Evolutionary conservation across 2,113 vertebrate genomes (phyloP).

Genomic region (Vombatus ursinus): DNA sequence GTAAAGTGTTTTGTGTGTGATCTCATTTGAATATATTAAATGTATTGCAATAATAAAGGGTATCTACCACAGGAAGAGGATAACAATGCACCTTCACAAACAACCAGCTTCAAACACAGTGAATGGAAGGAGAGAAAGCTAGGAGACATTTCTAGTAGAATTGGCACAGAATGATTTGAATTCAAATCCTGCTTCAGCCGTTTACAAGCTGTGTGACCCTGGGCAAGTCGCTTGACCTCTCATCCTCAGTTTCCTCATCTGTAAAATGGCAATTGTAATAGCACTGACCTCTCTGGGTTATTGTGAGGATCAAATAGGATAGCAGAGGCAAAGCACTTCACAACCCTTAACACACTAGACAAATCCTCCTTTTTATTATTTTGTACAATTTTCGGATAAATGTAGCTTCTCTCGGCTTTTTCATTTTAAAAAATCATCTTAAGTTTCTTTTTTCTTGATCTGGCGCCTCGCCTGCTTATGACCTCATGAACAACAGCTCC

Average conservation of each 20-base stretch:
- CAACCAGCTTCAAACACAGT: neutral
- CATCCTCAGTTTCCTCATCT: neutral
- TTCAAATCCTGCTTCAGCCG: neutral
- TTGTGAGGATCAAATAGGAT: neutral
- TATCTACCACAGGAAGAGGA: neutral
- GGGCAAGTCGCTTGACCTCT: neutral
- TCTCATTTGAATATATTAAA: neutral
- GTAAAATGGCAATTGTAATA: neutral
- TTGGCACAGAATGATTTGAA: neutral
- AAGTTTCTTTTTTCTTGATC: neutral
- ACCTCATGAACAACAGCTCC: neutral
- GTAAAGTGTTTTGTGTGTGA: neutral
- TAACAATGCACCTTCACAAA: neutral
- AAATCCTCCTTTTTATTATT: neutral
- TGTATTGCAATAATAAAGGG: neutral
- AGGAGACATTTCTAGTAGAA: neutral
- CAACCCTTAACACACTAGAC: neutral
- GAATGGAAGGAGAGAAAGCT: neutral
- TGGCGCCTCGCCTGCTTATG: neutral
- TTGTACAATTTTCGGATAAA: neutral
- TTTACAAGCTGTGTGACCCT: neutral
- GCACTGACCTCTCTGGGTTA: neutral
- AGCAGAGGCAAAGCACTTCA: neutral
- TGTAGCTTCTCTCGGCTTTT: neutral
- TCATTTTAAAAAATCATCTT: neutral